Percentiles rank a stretch among this genome's conserved stretches.
phyloP scores from a whole-genome alignment of 2,888 invertebrate genomes.

The Dasysyrphus tricinctus region DNA sequence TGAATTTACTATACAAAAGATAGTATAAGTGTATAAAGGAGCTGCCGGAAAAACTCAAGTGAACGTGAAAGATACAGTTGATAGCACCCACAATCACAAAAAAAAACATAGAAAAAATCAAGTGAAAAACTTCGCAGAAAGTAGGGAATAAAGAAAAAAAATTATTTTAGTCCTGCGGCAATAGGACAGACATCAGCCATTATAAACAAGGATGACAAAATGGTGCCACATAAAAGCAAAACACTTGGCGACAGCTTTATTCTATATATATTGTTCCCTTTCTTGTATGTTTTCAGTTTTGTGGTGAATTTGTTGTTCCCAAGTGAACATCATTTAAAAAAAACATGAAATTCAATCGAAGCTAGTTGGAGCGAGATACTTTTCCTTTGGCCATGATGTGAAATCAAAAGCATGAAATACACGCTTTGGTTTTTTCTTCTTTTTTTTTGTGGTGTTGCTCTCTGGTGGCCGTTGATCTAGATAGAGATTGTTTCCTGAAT shows the following conservation, averaged over 20 bases:
- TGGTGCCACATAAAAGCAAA: slow-evolving; percentile 68
- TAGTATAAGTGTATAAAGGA: slow-evolving; percentile 34
- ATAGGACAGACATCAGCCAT: slow-evolving; percentile 62
- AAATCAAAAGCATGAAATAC: slow-evolving; percentile 37
- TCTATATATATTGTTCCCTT: slow-evolving; percentile 6
- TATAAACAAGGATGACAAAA: slow-evolving; percentile 64
- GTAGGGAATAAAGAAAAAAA: slow-evolving; percentile 7
- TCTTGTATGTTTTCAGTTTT: slow-evolving; percentile 39
- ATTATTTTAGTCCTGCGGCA: slow-evolving; percentile 55
- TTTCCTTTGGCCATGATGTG: slow-evolving; percentile 12
- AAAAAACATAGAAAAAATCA: slow-evolving; percentile 1
- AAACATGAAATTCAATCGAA: slow-evolving; percentile 70
- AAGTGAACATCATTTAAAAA: slow-evolving; percentile 61
- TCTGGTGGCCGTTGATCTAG: slow-evolving; percentile 38
- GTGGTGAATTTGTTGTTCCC: slow-evolving; percentile 59
- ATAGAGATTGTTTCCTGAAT: slow-evolving; percentile 11
- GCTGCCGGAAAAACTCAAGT: slow-evolving; percentile 37
- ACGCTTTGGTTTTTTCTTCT: slow-evolving; percentile 1
- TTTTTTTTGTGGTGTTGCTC: background rate
- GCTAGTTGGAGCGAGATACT: slow-evolving; percentile 35
- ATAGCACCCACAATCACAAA: slow-evolving; percentile 35
- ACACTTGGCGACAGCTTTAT: slow-evolving; percentile 42
- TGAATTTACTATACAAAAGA: slow-evolving; percentile 53
- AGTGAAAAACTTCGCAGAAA: slow-evolving; percentile 10
- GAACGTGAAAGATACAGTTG: slow-evolving; percentile 38